phyloP scores from a whole-genome alignment of 2,888 invertebrate genomes.

The Ferdinandea cuprea region DNA sequence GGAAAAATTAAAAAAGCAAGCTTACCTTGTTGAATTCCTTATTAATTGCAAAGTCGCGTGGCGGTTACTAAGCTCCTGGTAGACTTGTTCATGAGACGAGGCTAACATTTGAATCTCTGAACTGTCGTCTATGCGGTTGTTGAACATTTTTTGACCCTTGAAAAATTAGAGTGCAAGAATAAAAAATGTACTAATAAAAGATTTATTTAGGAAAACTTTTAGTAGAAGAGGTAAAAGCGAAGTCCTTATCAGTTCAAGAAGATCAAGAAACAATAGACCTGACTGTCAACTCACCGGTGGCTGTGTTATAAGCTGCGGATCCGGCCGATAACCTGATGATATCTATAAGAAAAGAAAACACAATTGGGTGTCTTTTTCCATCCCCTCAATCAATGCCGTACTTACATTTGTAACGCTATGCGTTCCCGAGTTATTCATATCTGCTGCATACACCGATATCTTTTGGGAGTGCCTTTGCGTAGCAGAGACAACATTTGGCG shows the following conservation, averaged over 20 bases:
- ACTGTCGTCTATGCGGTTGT: slow-evolving; percentile 80
- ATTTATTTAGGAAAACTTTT: not conserved
- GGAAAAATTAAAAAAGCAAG: not conserved
- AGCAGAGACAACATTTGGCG: slow-evolving; percentile 56
- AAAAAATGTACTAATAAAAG: not conserved
- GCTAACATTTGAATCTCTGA: slow-evolving; percentile 81
- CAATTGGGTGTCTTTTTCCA: not conserved
- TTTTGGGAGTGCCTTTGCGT: slow-evolving; percentile 74
- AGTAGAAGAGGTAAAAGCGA: too few species aligned
- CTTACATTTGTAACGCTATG: slow-evolving; percentile 75
- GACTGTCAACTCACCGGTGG: slow-evolving; percentile 65
- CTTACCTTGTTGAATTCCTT: slow-evolving; percentile 81
- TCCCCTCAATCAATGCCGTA: too few species aligned
- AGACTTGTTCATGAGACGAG: slow-evolving; percentile 81
- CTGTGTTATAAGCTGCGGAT: slow-evolving; percentile 76
- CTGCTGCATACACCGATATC: slow-evolving; percentile 77
- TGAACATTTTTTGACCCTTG: slow-evolving; percentile 76
- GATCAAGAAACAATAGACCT: too few species aligned
- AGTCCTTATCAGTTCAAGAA: too few species aligned
- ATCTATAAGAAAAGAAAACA: slow-evolving; percentile 71
- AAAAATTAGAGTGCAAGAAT: not conserved
- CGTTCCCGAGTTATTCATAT: slow-evolving; percentile 69
- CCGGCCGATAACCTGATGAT: slow-evolving; percentile 79
- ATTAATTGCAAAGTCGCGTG: slow-evolving; percentile 82
- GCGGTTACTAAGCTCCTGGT: slow-evolving; percentile 82